Evolutionary conservation across 2,888 invertebrate species (phyloP).

Genomic region (Eupithecia tripunctaria): DNA sequence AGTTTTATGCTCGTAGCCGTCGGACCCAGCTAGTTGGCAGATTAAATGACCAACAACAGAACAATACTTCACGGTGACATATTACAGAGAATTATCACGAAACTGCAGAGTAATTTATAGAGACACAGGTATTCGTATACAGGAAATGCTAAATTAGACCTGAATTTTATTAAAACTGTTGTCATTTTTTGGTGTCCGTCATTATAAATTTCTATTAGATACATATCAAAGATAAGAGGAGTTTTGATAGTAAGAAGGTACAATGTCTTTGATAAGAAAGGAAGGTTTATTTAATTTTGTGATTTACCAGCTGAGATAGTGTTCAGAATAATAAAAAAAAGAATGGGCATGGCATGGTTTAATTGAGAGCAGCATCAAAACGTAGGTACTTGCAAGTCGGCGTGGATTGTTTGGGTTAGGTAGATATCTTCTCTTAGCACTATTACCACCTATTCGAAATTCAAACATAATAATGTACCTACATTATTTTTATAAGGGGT

Average conservation of each 20-base stretch:
- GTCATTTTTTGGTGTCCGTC: not conserved
- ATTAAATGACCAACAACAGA: slow-evolving; percentile 13
- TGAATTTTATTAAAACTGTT: not conserved
- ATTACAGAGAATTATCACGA: slow-evolving; percentile 31
- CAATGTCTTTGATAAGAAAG: no score
- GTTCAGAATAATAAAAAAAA: no score
- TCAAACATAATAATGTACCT: not conserved
- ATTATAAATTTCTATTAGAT: not conserved
- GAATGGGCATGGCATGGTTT: not conserved
- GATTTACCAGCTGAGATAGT: no score
- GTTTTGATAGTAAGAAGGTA: no score
- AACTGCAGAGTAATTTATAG: slow-evolving; percentile 21
- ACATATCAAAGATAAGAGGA: no score
- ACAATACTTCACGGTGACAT: slow-evolving; percentile 28
- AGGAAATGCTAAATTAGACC: slow-evolving; percentile 10
- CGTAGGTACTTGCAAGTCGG: not conserved
- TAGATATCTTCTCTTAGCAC: no score
- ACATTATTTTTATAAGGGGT: no score
- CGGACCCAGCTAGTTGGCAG: not conserved
- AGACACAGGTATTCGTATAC: slow-evolving; percentile 28
- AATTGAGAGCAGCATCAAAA: not conserved
- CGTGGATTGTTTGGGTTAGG: not conserved
- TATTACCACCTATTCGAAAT: not conserved
- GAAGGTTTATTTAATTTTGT: no score
- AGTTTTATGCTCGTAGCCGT: not conserved